Base-by-base conservation (phyloP, 2,113 vertebrate species). In the Craseonycteris thonglongyai region DNA sequence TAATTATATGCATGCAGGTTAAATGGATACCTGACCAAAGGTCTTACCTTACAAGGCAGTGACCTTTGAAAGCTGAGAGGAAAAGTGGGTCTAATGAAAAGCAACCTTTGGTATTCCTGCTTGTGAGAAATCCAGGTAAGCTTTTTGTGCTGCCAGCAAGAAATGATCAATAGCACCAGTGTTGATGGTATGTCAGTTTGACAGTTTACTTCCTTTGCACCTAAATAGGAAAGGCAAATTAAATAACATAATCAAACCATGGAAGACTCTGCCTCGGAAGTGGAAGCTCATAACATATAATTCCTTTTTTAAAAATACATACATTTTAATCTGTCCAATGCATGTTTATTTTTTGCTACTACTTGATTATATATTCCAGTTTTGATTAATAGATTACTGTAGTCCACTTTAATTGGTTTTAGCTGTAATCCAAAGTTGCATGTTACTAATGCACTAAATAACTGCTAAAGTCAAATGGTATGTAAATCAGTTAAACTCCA, bases 121-220 rank as follows among this genome's bases (percentile, higher is more conserved):
- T 99, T 99, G 99, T 99, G 99, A 99, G 99, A 99, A 99, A 99
- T 99, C 99, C 99, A 98, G 98, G 99, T 99, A 99, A 99, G 99
- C 99, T 99, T 98, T 99, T 99, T 99, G 98, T 99, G 99, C 98
- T 98, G 99, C 99, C 99, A 99, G 99, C 99, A 99, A 99, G 99
- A 99, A 99, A 99, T 99, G 99, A 99, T 99, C 99, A 99, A 99
- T 99, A 99, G 99, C 99, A 99, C 98, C 99, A 99, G 99, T 99
- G 99, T 99, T 99, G 99, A 99, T 99, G 99, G 99, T 99, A 99
- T 97, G 99, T 99, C 98, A 98, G 98, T 98, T 99, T 99, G 98
- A 97, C 96, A 97, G 98, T 99, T 98, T 98, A 98, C 98, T 98
- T 98, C 97, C 97, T 98, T 98, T 98, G 98, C 98, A 98, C 98